Conservation (phyloP, 2,113 vertebrate species). For the Myotis brandtii region DNA sequence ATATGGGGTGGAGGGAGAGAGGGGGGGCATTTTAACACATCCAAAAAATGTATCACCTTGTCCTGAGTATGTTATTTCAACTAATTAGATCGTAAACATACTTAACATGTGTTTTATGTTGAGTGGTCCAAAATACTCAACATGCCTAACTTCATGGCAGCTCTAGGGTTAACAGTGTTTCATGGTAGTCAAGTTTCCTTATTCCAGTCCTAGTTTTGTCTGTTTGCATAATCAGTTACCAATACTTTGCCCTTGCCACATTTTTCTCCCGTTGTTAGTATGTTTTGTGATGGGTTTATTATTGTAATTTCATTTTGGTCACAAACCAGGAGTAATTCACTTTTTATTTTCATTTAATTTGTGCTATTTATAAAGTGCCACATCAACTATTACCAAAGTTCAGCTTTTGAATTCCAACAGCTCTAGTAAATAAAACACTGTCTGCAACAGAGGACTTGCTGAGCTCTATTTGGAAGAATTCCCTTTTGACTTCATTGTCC, state of each 20-base stretch:
- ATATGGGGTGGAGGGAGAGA: too few relatives aligned
- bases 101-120: not conserved
- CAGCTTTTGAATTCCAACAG: constrained; percentile 57
- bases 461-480: constrained; percentile 26
- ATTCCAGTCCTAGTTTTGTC: constrained; percentile 47
- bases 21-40: constrained; percentile 29
- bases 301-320: constrained; percentile 70
- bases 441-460: constrained; percentile 10
- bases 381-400: constrained; percentile 42
- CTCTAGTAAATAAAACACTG: constrained; percentile 53
- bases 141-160: not conserved
- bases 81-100: not conserved
- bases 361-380: constrained; percentile 62
- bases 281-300: constrained; percentile 59
- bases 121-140: constrained; percentile 11
- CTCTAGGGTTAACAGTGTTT: not conserved
- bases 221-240: constrained; percentile 56
- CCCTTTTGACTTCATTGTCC: constrained; percentile 35
- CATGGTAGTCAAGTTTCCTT: not conserved
- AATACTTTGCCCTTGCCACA: constrained; percentile 58
- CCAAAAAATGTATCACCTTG: not conserved
- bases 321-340: constrained; percentile 62
- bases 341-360: constrained; percentile 66
- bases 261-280: constrained; percentile 58
- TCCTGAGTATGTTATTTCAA: not conserved